A percentile compares a stretch with the other conserved stretches of the same genome.
These are phyloP conservation scores for Apis dorsata DNA, from an alignment of 1,140 invertebrate genomes.

Conservation along the genomic window DNA sequence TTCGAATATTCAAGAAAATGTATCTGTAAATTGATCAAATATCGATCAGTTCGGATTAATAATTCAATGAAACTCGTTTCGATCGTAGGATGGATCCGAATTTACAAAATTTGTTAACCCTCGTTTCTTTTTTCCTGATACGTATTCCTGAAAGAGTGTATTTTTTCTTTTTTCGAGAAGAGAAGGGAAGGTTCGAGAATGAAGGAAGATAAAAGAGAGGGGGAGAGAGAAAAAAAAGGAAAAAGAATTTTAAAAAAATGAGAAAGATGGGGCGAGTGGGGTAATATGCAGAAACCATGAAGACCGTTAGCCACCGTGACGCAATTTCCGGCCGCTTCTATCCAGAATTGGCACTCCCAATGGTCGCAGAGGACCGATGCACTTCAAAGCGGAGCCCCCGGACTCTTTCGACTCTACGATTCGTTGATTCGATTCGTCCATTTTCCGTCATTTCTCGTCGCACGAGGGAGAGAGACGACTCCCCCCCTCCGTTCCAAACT, in stretches of 20 bases:
- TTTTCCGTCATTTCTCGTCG: constrained; percentile 20
- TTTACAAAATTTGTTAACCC: too few relatives aligned
- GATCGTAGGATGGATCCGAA: too few relatives aligned
- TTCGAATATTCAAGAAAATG: too few relatives aligned
- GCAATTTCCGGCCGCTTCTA: constrained; percentile 69
- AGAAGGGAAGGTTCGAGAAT: not conserved
- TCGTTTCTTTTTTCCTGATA: too few relatives aligned
- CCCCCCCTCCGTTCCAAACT: not conserved
- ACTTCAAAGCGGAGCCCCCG: constrained; percentile 25
- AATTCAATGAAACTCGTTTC: too few relatives aligned
- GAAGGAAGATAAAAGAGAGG: not conserved
- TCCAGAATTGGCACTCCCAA: constrained; percentile 65
- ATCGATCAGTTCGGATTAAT: too few relatives aligned
- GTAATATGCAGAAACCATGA: constrained; percentile 62
- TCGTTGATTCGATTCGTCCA: constrained; percentile 47
- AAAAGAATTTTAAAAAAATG: too few relatives aligned
- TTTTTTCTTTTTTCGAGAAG: too few relatives aligned
- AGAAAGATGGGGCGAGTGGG: not conserved
- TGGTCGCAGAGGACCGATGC: constrained; percentile 44
- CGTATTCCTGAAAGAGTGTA: too few relatives aligned
- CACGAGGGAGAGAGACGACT: not conserved
- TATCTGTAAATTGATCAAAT: too few relatives aligned
- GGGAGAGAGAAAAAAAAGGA: not conserved
- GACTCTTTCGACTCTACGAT: constrained; percentile 13
- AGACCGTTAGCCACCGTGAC: constrained; percentile 63